Evolutionary conservation across 2,888 invertebrate genomes (phyloP).

Genomic region (Drosophila planitibia): DNA sequence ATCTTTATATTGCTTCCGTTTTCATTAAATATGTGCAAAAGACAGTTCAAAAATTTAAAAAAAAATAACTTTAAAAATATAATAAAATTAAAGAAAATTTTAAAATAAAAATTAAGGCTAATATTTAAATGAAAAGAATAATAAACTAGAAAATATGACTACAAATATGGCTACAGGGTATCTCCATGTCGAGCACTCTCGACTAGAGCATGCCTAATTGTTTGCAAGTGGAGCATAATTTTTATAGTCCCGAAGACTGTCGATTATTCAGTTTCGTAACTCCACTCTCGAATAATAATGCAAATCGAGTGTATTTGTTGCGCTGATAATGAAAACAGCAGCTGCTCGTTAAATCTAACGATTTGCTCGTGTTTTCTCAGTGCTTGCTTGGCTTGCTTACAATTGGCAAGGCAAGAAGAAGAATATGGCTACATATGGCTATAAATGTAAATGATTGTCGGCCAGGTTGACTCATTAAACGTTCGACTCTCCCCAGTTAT

Average conservation of each 20-base stretch:
- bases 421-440: conserved; percentile 5
- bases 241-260: background rate
- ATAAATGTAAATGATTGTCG: conserved; percentile 29
- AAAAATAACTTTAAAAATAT: background rate
- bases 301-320: background rate
- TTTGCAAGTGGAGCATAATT: background rate
- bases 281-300: background rate
- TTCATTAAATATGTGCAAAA: no score
- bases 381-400: background rate
- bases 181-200: no score
- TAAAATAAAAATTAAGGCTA: background rate
- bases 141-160: no score
- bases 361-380: conserved; percentile 1
- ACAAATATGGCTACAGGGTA: background rate
- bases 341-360: conserved; percentile 48
- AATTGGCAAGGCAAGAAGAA: background rate
- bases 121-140: background rate
- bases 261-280: background rate
- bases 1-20: no score
- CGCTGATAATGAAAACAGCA: conserved; percentile 17
- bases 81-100: background rate
- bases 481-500: background rate
- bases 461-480: conserved; percentile 8
- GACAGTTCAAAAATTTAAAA: rapidly evolving
- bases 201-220: background rate